phyloP scores from a whole-genome alignment of 2,797 vertebrate genomes.

The Hemibagrus guttatus region DNA sequence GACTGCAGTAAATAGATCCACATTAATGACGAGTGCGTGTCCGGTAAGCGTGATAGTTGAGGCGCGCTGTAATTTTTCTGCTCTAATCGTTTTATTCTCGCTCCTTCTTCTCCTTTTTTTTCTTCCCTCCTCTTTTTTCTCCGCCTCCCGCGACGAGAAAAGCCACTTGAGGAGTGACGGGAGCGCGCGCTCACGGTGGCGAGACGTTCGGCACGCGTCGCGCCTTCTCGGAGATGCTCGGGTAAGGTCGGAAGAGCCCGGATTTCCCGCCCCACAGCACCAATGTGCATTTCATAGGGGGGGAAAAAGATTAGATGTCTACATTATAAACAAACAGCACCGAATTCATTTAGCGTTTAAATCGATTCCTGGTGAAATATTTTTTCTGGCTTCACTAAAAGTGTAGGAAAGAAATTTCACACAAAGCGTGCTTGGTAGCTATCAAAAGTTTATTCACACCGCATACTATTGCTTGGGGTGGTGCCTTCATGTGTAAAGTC shows the following conservation, averaged over 20 bases:
- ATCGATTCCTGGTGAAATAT: not conserved
- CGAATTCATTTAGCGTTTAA: not conserved
- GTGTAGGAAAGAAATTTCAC: not conserved
- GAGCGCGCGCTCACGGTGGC: conserved; percentile 64
- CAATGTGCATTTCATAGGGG: not conserved
- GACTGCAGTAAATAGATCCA: conserved; percentile 23
- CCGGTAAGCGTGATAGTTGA: not conserved
- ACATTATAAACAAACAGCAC: not conserved
- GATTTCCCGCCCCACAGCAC: conserved; percentile 42
- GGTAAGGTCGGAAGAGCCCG: conserved; percentile 69
- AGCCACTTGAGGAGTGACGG: conserved; percentile 67
- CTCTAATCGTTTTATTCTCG: conserved; percentile 7
- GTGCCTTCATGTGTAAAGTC: not conserved
- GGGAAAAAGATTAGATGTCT: not conserved
- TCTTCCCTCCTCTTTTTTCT: not conserved
- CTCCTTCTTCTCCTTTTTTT: not conserved
- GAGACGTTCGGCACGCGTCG: conserved; percentile 70
- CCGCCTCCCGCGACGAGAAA: conserved; percentile 62
- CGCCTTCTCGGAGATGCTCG: conserved; percentile 70
- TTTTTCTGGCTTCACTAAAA: not conserved
- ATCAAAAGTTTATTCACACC: conserved; percentile 17
- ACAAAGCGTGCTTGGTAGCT: not conserved
- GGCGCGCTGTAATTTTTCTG: not conserved
- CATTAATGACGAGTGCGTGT: not conserved
- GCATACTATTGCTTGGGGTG: not conserved